Conservation (phyloP, 2,113 vertebrate genomes). For the Casuarius casuarius region DNA sequence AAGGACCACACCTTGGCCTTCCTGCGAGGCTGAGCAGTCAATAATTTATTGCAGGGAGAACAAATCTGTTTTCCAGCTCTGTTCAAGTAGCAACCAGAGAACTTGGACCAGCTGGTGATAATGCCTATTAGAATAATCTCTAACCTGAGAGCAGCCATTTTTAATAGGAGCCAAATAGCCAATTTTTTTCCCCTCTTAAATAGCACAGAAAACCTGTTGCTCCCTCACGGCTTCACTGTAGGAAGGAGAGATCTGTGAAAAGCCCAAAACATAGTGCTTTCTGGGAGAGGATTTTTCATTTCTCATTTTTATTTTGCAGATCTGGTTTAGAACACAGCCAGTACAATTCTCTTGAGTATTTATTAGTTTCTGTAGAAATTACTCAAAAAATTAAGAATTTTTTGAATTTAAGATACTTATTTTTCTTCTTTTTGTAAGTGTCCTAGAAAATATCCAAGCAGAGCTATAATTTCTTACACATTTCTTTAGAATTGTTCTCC, state of each 20-base stretch:
- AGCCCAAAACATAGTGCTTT: background rate
- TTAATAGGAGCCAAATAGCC: background rate
- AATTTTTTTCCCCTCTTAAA: background rate
- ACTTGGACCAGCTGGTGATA: background rate
- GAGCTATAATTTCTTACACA: background rate
- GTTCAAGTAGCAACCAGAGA: background rate
- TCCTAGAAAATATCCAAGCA: background rate
- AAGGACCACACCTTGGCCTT: constrained; percentile 65
- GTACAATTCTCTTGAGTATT: background rate
- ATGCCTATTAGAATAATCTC: background rate
- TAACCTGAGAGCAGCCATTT: background rate
- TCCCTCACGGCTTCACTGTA: background rate
- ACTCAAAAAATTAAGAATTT: background rate
- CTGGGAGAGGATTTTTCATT: background rate
- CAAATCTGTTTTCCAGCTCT: constrained; percentile 13
- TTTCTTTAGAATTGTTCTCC: background rate
- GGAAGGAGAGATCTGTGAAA: background rate
- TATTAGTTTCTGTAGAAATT: background rate
- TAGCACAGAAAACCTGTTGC: background rate
- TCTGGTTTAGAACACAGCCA: background rate
- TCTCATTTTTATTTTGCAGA: background rate
- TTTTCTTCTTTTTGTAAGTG: background rate
- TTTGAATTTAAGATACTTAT: background rate
- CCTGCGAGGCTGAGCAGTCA: constrained; percentile 32
- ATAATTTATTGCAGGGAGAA: constrained; percentile 47